Base-by-base conservation (phyloP, 2,797 vertebrate species). In the Acrocephalus scirpaceus region DNA sequence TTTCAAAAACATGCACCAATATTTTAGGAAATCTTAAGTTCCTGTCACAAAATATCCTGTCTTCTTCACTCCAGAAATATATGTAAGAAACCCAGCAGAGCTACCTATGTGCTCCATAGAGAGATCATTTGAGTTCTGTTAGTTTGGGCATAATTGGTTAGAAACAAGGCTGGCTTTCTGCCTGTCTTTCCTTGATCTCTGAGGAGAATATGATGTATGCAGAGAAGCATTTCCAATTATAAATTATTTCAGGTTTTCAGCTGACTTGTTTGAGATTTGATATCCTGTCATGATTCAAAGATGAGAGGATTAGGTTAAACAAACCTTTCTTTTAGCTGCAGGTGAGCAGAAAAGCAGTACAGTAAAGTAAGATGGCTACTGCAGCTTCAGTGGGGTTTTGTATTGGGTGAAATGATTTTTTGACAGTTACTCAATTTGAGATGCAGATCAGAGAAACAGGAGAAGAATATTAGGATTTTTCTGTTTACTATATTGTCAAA, bases 181-280 rank as follows among this genome's bases (percentile, higher is more conserved):
- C 38, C 30, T 65, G 11, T 53, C 34, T 83, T 69, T 51, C 47
- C 60, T 78, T 84, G 51, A 57, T 87, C 58, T 81, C 74, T 32
- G 21, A 84, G 65, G 85, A 76, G 61, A 74, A 81, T 74, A 57
- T 54, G 9, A 74, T 51, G 20, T 57, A 89, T 79, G 65, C 70
- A 83, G 51, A 82, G 60, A 72, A 93, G 44, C 44, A 48, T 86
- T 93, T 88, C 45, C 44, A 73, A 67, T 70, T 90, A 42, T 51
- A 76, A 93, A 81, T 88, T 89, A 88, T 80, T 92, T 84, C 66
- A 51, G 13, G 40, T 78, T 90, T 91, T 86, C 84, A 90, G 3
- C 58, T 40, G 73, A 40, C 69, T 87, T 57, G 45, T 88, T 85
- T 83, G 62, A 84, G 32, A 38, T 69, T 88, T 86, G 69, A 61